These are phyloP conservation scores for Eira barbara DNA, from an alignment of 2,113 vertebrate species.

Conservation along the genomic window DNA sequence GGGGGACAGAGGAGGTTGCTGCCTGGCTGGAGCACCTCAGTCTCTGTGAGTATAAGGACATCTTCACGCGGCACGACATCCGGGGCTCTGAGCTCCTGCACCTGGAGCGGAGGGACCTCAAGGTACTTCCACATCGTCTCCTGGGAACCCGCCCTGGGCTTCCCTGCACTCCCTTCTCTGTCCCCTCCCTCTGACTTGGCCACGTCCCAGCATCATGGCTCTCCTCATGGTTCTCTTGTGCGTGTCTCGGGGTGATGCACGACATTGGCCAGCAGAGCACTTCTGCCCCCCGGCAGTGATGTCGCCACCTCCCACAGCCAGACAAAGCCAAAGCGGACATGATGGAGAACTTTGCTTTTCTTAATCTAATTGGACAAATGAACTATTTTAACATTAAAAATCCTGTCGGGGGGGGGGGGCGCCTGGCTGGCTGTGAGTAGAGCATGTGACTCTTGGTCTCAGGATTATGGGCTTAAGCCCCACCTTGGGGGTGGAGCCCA, in stretches of 20 bases:
- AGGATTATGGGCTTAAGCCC: background rate
- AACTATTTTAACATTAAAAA: background rate
- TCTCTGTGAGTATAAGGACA: slow-evolving; percentile 98
- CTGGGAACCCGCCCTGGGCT: background rate
- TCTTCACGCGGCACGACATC: slow-evolving; percentile 96
- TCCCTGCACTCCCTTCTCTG: rapidly evolving
- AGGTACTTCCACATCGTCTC: slow-evolving; percentile 84
- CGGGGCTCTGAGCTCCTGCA: slow-evolving; percentile 96
- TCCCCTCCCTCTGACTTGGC: background rate
- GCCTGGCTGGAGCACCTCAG: slow-evolving; percentile 97
- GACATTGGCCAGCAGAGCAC: rapidly evolving
- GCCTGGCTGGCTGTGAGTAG: background rate
- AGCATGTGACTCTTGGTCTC: background rate
- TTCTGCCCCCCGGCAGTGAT: rapidly evolving
- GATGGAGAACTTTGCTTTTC: background rate
- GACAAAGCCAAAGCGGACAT: background rate
- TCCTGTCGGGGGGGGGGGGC: rapidly evolving
- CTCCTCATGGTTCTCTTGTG: background rate
- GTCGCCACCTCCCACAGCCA: background rate
- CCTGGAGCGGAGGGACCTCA: slow-evolving; percentile 98
- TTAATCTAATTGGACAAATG: background rate
- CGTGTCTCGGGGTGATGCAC: rapidly evolving
- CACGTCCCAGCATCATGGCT: background rate
- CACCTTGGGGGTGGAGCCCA: background rate
- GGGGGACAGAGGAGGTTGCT: slow-evolving; percentile 98